Base-by-base conservation (phyloP, 2,888 invertebrate genomes). In the Cynaeus angustus region DNA sequence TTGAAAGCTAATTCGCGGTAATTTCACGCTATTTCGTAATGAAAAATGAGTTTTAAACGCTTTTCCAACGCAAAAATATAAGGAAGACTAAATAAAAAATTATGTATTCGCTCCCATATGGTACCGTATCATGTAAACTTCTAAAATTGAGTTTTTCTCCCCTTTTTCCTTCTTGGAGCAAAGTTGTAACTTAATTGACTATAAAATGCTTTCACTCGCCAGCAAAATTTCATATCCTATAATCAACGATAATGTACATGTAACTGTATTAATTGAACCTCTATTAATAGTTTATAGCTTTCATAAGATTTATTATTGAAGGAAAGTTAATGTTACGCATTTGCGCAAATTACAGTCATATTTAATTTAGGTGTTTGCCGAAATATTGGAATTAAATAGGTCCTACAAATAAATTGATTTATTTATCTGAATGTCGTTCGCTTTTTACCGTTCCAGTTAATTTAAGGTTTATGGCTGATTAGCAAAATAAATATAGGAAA, bases 221-320 rank as follows among this genome's bases (percentile, higher is more conserved):
- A 33, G n/a, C 9, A 33, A 33, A 28, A 33, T 33, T 33, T 33
- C 33, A 33, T 33, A 33, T 33, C 33, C 33, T 33, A 33, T 33
- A 33, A 33, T 33, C n/a, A 33, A 33, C 33, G 33, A 33, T 33
- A 33, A 33, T 33, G 33, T 33, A 9, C 9, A 33, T 33, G 33
- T n/a, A n/a, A 33, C n/a, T 33, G 33, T 33, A 33, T 4, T 33
- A 33, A 33, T 33, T 33, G 33, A 33, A 6, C 33, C 33, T 33
- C 33, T 33, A 33, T 33, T 33, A 33, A 33, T 33, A 33, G 33
- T 33, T 33, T 33, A 33, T 6, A 9, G 33, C 33, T 33, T 33
- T 33, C n/a, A 33, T 7, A 4, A 33, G 33, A n/a, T 33, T 33
- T 33, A 33, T 28, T 28, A 28, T 33, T n/a, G n/a, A 7, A n/a